phyloP scores from a whole-genome alignment of 2,888 invertebrate genomes.

The Iphiclides podalirius region DNA sequence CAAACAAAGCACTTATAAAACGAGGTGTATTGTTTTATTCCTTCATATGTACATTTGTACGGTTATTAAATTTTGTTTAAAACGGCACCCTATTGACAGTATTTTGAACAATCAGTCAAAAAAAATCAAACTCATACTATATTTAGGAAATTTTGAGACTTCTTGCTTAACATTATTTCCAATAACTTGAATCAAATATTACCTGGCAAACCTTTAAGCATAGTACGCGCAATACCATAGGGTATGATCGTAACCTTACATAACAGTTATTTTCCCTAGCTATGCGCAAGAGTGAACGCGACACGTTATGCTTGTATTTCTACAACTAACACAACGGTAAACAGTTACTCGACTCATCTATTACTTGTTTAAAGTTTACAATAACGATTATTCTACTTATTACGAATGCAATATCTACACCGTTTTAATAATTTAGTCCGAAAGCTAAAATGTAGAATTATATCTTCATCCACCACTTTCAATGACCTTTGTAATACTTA shows the following conservation, averaged over 20 bases:
- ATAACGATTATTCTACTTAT: neutral
- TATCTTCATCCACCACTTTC: constrained; percentile 10
- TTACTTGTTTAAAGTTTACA: constrained; percentile 1
- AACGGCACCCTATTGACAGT: too few species aligned
- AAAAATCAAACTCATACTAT: too few species aligned
- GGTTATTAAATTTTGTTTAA: too few species aligned
- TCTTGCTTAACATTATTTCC: neutral
- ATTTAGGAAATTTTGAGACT: neutral
- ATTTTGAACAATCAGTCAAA: too few species aligned
- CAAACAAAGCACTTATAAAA: constrained; percentile 27
- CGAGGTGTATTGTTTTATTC: too few species aligned
- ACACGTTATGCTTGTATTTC: neutral
- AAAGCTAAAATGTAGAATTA: constrained; percentile 11
- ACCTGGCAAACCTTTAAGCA: constrained; percentile 14
- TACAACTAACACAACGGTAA: neutral
- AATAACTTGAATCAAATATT: constrained; percentile 11
- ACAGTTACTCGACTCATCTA: neutral
- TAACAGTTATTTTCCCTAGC: constrained; percentile 17
- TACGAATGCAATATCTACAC: neutral
- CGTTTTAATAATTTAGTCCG: constrained; percentile 5
- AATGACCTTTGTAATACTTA: constrained; percentile 15
- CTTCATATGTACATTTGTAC: too few species aligned
- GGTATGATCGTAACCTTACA: constrained; percentile 10
- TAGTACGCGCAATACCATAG: constrained; percentile 4
- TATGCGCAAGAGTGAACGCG: neutral